Percentiles rank a stretch among this genome's conserved stretches.
Evolutionary conservation across 2,113 vertebrate species (phyloP).

Genomic region (Australoheros scitulus): DNA sequence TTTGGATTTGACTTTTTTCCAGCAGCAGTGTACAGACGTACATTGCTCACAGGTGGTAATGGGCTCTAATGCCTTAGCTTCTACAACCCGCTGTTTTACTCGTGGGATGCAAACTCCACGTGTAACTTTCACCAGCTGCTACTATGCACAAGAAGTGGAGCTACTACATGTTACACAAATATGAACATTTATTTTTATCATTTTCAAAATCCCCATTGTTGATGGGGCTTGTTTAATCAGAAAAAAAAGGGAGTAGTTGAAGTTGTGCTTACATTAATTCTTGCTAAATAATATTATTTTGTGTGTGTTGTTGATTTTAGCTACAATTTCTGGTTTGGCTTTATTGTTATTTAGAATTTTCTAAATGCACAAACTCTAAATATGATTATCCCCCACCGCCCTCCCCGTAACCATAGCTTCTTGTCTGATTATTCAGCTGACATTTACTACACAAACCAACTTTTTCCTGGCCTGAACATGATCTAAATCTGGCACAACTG

Average conservation of each 20-base stretch:
- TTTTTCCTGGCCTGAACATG: constrained; percentile 6
- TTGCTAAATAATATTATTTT: too few species aligned
- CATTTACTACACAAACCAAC: neutral
- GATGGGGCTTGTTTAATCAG: too few species aligned
- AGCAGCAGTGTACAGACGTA: neutral
- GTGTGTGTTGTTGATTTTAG: neutral
- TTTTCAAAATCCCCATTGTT: too few species aligned
- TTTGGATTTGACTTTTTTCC: constrained; percentile 5
- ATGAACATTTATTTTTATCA: too few species aligned
- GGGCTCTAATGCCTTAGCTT: neutral
- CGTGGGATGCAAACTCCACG: neutral
- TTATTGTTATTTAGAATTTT: neutral
- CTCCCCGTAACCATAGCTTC: neutral
- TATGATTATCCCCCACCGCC: too few species aligned
- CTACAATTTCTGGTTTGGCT: neutral
- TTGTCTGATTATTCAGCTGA: neutral
- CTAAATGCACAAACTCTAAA: neutral
- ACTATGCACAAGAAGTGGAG: too few species aligned
- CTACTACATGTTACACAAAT: too few species aligned
- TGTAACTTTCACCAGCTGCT: neutral
- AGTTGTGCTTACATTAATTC: too few species aligned
- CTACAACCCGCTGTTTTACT: neutral
- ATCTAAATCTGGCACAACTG: constrained; percentile 44
- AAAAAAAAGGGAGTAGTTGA: too few species aligned
- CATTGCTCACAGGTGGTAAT: neutral